A percentile compares a stretch with the other conserved stretches of the same genome.
phyloP scores from a whole-genome alignment of 2,113 vertebrate species.

The Panthera leo region DNA sequence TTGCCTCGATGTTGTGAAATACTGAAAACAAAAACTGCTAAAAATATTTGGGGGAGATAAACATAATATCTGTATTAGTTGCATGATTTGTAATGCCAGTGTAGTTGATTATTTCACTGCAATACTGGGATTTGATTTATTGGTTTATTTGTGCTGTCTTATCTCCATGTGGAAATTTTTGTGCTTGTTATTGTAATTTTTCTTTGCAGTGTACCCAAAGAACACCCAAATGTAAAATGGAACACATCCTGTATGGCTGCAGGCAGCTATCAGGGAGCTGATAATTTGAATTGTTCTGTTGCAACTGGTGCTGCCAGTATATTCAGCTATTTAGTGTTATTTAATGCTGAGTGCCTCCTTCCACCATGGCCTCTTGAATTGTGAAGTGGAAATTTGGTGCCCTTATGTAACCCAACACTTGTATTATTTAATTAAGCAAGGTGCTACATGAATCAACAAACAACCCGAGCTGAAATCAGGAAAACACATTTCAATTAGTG shows the following conservation, averaged over 20 bases:
- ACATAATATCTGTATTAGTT: not conserved
- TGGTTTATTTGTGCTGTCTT: not conserved
- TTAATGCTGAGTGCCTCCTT: not conserved
- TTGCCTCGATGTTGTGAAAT: not conserved
- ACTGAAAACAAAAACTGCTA: not conserved
- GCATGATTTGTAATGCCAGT: not conserved
- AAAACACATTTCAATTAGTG: slow-evolving; percentile 46
- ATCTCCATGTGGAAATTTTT: not conserved
- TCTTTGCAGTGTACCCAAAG: not conserved
- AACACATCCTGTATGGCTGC: not conserved
- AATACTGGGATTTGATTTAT: not conserved
- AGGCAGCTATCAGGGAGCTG: not conserved
- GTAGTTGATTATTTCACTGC: not conserved
- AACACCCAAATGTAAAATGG: not conserved
- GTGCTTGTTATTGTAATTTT: not conserved
- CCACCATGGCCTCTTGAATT: slow-evolving; percentile 20
- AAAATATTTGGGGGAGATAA: not conserved
- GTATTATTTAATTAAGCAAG: slow-evolving; percentile 80
- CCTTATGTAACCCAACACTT: slow-evolving; percentile 67
- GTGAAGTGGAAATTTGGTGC: slow-evolving; percentile 32
- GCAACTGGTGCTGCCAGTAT: not conserved
- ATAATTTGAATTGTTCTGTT: not conserved
- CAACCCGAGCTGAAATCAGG: slow-evolving; percentile 44
- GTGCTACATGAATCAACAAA: slow-evolving; percentile 62
- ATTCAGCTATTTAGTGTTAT: not conserved